Percentiles rank a stretch among this genome's conserved stretches.
These are phyloP conservation scores for Paragorgia papillata DNA, from an alignment of 92 coral and sea anemone genomes.

Conservation along the genomic window DNA sequence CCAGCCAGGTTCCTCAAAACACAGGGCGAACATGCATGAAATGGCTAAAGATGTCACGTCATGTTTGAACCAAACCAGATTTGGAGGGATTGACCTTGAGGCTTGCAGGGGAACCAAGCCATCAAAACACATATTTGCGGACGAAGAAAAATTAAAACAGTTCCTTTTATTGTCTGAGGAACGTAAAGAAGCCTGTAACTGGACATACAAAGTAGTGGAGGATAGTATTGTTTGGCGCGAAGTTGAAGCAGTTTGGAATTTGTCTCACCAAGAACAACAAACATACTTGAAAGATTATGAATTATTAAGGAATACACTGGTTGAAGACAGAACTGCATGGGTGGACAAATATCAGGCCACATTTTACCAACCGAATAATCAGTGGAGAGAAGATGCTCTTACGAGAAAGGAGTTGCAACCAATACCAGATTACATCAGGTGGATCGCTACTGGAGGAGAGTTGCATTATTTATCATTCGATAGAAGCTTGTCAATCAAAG, in stretches of 20 bases:
- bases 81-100: slow-evolving; percentile 19
- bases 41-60: slow-evolving; percentile 30
- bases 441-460: slow-evolving; percentile 19
- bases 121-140: slow-evolving; percentile 7
- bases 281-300: slow-evolving; percentile 16
- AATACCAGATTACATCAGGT: slow-evolving; percentile 30
- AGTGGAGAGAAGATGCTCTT: slow-evolving; percentile 1
- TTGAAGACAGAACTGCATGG: slow-evolving; percentile 32
- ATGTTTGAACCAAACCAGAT: slow-evolving; percentile 24
- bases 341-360: slow-evolving; percentile 5
- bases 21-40: slow-evolving; percentile 2
- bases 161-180: no score
- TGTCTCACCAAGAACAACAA: not conserved
- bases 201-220: not conserved
- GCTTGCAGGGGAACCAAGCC: slow-evolving; percentile 30
- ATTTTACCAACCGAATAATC: not conserved
- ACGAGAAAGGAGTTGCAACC: slow-evolving; percentile 2
- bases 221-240: slow-evolving; percentile 16
- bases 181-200: no score
- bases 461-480: slow-evolving; percentile 23
- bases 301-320: not conserved
- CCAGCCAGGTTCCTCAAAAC: slow-evolving; percentile 26
- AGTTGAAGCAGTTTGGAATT: slow-evolving; percentile 24
- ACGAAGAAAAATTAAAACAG: slow-evolving; percentile 16
- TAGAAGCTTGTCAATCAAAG: not conserved